Evolutionary conservation across 2,797 vertebrate species (phyloP).

Genomic region (Melopsittacus undulatus): DNA sequence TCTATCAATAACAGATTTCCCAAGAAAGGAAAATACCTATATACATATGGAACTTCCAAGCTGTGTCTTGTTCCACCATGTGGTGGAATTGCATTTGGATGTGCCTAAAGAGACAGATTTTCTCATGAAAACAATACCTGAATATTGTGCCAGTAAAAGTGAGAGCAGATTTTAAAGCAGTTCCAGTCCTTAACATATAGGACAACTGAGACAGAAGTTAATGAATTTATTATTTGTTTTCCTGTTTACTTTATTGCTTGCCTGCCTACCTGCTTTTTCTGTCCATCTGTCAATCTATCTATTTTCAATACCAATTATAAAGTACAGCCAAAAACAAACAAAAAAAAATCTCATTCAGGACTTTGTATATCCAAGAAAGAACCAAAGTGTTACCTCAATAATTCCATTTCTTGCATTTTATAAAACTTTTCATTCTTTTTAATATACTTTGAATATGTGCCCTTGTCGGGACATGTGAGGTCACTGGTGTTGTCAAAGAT

Average conservation of each 20-base stretch:
- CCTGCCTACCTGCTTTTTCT: neutral
- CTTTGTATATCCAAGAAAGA: neutral
- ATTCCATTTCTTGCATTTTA: neutral
- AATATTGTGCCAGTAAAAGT: neutral
- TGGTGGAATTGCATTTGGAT: neutral
- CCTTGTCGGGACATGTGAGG: constrained; percentile 73
- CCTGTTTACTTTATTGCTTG: neutral
- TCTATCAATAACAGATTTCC: neutral
- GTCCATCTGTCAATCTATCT: neutral
- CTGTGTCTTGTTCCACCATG: neutral
- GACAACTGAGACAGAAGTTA: neutral
- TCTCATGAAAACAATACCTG: neutral
- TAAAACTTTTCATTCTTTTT: constrained; percentile 32
- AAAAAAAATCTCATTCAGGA: neutral
- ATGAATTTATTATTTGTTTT: neutral
- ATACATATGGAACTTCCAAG: neutral
- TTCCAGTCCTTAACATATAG: neutral
- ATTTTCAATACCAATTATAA: neutral
- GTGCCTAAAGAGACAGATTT: neutral
- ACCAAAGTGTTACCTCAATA: neutral
- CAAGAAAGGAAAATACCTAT: neutral
- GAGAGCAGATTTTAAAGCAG: neutral
- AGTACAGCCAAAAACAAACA: neutral
- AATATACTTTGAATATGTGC: constrained; percentile 40
- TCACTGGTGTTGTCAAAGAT: constrained; percentile 72